These are phyloP conservation scores for Chymomyza caudatula DNA, from an alignment of 2,888 invertebrate species.

Conservation along the genomic window DNA sequence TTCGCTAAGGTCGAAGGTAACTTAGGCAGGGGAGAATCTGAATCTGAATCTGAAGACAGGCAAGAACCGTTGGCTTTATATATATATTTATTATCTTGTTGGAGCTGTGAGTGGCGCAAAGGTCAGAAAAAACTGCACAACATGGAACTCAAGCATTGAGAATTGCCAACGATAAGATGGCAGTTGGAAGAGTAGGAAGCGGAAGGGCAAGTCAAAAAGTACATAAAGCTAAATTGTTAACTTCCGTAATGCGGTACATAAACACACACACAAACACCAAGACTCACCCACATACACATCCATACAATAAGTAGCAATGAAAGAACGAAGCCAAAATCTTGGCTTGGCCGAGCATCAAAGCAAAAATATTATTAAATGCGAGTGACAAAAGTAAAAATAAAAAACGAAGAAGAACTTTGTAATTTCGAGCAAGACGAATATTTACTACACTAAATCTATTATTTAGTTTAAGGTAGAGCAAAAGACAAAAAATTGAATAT, in stretches of 20 bases:
- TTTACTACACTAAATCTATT: not conserved
- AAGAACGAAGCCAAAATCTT: not conserved
- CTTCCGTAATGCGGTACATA: slow-evolving; percentile 57
- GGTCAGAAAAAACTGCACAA: not conserved
- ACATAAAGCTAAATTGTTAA: slow-evolving; percentile 72
- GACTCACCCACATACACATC: not conserved
- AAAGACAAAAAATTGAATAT: too few relatives aligned
- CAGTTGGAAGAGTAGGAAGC: not conserved
- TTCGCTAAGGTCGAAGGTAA: slow-evolving; percentile 25
- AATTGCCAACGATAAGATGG: not conserved
- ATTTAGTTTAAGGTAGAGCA: too few relatives aligned
- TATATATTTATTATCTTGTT: slow-evolving; percentile 65
- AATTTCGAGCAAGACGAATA: not conserved
- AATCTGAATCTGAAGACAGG: too few relatives aligned
- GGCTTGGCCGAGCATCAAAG: slow-evolving; percentile 31
- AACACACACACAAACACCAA: slow-evolving; percentile 8
- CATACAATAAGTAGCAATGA: not conserved
- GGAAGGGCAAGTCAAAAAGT: slow-evolving; percentile 34
- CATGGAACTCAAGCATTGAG: not conserved
- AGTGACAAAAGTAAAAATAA: slow-evolving; percentile 21
- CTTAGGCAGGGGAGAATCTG: not conserved
- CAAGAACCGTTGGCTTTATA: slow-evolving; percentile 35
- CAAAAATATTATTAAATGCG: slow-evolving; percentile 71
- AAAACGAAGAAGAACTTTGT: not conserved
- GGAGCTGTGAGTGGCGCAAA: too few relatives aligned